Evolutionary conservation across 2,113 vertebrate species (phyloP).

Genomic region (Entosphenus tridentatus): DNA sequence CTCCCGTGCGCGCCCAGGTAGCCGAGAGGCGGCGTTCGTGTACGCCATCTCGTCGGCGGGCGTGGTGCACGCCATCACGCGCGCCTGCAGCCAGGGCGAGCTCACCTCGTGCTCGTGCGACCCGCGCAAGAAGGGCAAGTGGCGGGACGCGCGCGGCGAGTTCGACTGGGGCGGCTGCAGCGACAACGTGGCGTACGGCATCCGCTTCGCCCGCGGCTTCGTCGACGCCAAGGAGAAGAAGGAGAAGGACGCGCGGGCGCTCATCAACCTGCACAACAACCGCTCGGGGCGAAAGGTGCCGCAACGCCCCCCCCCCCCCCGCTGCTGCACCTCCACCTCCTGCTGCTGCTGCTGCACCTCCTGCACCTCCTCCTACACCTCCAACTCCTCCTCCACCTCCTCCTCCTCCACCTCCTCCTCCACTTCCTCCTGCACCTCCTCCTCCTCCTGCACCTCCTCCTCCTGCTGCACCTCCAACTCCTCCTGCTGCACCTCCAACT

Average conservation of each 20-base stretch:
- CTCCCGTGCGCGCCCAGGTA: conserved; percentile 27
- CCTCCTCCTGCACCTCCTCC: background rate
- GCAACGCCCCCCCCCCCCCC: background rate
- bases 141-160: conserved; percentile 49
- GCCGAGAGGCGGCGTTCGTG: conserved; percentile 80
- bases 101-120: conserved; percentile 72
- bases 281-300: conserved; percentile 75
- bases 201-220: conserved; percentile 76
- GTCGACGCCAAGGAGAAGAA: conserved; percentile 85
- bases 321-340: background rate
- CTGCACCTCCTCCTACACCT: background rate
- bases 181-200: conserved; percentile 85
- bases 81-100: conserved; percentile 82
- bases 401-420: background rate
- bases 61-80: conserved; percentile 75
- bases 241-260: conserved; percentile 69
- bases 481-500: background rate
- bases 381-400: background rate
- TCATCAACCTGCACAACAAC: conserved; percentile 97
- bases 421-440: background rate
- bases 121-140: conserved; percentile 54
- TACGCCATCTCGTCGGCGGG: conserved; percentile 90
- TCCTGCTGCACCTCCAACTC: background rate
- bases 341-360: background rate
- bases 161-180: conserved; percentile 96